Conservation (phyloP, 2,888 invertebrate genomes). For the Stenotaenia linearis region DNA sequence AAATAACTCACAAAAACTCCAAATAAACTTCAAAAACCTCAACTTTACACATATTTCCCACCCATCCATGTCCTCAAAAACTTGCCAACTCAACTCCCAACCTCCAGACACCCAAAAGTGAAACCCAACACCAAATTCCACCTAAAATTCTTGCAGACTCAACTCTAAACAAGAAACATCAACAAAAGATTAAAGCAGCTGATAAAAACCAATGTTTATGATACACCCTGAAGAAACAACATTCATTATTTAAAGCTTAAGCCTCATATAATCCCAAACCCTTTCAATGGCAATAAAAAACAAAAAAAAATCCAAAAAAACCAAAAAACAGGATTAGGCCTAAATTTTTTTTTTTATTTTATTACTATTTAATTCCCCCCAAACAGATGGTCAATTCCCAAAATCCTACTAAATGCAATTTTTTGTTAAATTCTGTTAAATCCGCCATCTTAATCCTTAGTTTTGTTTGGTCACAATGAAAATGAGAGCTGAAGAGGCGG, state of each 20-base stretch:
- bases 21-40: background rate
- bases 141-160: background rate
- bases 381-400: background rate
- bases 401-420: conserved; percentile 5
- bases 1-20: background rate
- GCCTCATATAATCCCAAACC: background rate
- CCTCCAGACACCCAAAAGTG: background rate
- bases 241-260: background rate
- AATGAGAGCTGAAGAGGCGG: too few relatives aligned
- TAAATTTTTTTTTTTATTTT: background rate
- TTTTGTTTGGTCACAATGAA: too few relatives aligned
- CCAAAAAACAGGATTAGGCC: background rate
- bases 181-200: background rate
- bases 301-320: background rate
- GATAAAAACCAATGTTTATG: conserved; percentile 10
- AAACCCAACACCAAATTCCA: background rate
- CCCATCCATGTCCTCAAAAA: background rate
- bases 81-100: too few relatives aligned
- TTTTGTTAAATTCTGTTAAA: too few relatives aligned
- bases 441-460: too few relatives aligned
- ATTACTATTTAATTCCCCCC: too few relatives aligned
- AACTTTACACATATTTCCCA: background rate
- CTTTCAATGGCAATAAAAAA: background rate
- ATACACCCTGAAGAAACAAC: background rate
- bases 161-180: background rate